Evolutionary conservation across 2,797 vertebrate species (phyloP), one percentile per base, ranked within the genome.

Genomic region (Knipowitschia caucasica): DNA sequence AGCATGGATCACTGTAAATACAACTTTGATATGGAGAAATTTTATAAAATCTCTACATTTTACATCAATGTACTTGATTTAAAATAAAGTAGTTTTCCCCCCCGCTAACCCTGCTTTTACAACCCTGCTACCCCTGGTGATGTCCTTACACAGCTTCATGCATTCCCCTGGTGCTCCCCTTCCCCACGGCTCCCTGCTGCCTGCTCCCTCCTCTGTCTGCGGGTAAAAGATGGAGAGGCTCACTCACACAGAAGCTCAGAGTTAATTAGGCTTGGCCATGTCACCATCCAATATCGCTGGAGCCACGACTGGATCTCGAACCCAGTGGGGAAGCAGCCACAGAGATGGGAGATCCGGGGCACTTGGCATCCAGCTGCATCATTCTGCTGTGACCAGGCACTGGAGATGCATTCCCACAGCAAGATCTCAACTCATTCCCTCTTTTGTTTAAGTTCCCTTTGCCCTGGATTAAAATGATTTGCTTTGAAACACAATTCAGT

Each of bases 231-330:
- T 82, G 73, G 71, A 84, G 80, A 68, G 81, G 74, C 71, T 77
- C 72, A 54, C 70, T 84, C 63, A 38, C 72, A 68, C 73, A 63
- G 70, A n/a, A 77, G 78, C 75, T 87, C 85, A 80, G 69, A 75
- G 73, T 84, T 88, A 86, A 84, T 84, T 87, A 84, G 82, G 69
- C 81, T 73, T 69, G 78, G 81, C 77, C 80, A 74, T 75, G 78
- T 87, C 84, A 73, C 82, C 72, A 54, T 71, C 56, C 64, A 65
- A 65, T n/a, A 65, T n/a, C 56, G 71, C 73, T 62, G 59, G 63
- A 84, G 79, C 70, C 66, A 60, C 75, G 77, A 65, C 64, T 77
- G 62, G 62, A 64, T 73, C 67, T 67, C n/a, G 53, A 77, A 71
- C 64, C 64, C 80, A 65, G 84, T 77, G 68, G 80, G 84, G 71